Evolutionary conservation across 23 tunicate genomes (phyloP).

Genomic region (Diplosoma virens): DNA sequence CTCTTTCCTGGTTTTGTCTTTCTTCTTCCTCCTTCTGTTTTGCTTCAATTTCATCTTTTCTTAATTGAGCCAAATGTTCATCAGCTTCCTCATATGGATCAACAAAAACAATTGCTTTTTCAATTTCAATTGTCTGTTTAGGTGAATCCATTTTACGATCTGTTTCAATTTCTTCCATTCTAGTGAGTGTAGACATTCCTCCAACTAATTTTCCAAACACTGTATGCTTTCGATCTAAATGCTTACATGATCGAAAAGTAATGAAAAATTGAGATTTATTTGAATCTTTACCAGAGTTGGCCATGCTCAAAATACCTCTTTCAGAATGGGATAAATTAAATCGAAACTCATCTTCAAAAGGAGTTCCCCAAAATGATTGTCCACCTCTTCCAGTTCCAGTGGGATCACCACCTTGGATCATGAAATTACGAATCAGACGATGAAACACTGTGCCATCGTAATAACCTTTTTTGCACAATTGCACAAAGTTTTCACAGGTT

Average conservation of each 20-base stretch:
- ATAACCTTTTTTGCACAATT: conserved; percentile 94
- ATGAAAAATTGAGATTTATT: conserved; percentile 96
- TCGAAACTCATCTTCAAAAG: conserved; percentile 86
- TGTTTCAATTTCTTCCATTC: conserved; percentile 75
- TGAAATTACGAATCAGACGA: conserved; percentile 76
- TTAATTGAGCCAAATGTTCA: conserved; percentile 63
- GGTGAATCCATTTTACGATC: conserved; percentile 88
- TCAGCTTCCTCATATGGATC: conserved; percentile 97
- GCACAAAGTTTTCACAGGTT: conserved; percentile 89
- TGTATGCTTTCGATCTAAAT: conserved; percentile 89
- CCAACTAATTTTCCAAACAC: conserved; percentile 94
- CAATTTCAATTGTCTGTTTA: conserved; percentile 47
- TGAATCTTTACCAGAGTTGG: conserved; percentile 89
- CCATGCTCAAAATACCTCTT: conserved; percentile 92
- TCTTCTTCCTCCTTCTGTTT: conserved; percentile 43
- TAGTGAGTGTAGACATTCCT: conserved; percentile 64
- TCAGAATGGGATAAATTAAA: conserved; percentile 81
- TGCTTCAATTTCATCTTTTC: conserved; percentile 71
- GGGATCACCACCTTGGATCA: conserved; percentile 99
- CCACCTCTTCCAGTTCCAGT: conserved; percentile 96
- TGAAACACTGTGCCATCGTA: conserved; percentile 89
- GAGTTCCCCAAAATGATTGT: conserved; percentile 88
- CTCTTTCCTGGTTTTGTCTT: background rate
- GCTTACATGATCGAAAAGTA: conserved; percentile 92
- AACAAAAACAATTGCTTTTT: conserved; percentile 73